Conservation (phyloP, 2,888 invertebrate species). For the Eretmocerus hayati region DNA sequence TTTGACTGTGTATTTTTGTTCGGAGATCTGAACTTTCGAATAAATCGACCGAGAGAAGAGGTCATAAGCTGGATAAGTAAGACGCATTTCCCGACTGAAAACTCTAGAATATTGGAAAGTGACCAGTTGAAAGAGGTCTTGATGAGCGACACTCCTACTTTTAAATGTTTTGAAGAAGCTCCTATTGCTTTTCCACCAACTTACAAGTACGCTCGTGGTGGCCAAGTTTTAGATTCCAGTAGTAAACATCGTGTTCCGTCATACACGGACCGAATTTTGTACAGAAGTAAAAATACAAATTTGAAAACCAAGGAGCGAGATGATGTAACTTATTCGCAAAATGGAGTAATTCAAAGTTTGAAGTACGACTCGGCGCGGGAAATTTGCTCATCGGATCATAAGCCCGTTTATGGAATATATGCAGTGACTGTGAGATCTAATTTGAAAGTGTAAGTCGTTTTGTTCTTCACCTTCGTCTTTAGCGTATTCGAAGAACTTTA, state of each 20-base stretch:
- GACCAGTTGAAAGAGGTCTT: constrained; percentile 9
- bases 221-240: constrained; percentile 10
- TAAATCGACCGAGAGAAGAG: constrained; percentile 5
- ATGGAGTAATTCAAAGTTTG: constrained; percentile 6
- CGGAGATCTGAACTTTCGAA: constrained; percentile 16
- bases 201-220: constrained; percentile 12
- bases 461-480: too few species aligned
- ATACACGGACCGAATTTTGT: constrained; percentile 15
- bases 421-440: neutral
- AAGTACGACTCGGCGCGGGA: constrained; percentile 9
- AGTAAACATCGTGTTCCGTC: constrained; percentile 5
- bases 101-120: neutral
- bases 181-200: constrained; percentile 16
- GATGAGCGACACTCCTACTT: neutral
- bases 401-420: constrained; percentile 14
- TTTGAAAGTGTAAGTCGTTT: too few species aligned
- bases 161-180: constrained; percentile 8
- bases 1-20: constrained; percentile 12
- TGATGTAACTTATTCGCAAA: constrained; percentile 6
- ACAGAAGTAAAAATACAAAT: constrained; percentile 1
- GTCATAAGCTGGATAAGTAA: constrained; percentile 9
- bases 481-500: too few species aligned
- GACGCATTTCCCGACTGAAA: constrained; percentile 3
- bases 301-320: neutral
- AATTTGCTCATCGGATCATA: constrained; percentile 15